A percentile compares a stretch with the other conserved stretches of the same genome.
These are phyloP conservation scores for Omphaloscelis lunosa DNA, from an alignment of 2,888 invertebrate species.

Conservation along the genomic window DNA sequence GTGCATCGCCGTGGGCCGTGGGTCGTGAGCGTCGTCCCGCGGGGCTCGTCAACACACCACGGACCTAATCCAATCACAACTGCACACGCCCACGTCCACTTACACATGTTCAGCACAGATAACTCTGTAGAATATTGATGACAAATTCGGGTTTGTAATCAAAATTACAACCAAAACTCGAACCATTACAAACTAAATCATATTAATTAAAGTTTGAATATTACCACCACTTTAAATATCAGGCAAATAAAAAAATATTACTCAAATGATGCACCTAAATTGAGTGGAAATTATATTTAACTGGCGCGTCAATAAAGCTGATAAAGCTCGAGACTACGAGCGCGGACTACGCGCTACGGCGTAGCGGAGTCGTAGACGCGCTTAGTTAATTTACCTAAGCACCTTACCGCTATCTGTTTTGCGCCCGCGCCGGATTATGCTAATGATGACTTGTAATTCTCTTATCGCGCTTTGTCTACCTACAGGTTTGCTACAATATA, in stretches of 20 bases:
- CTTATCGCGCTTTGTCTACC: conserved; percentile 88
- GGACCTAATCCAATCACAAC: conserved; percentile 93
- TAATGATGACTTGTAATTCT: conserved; percentile 86
- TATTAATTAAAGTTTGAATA: neutral
- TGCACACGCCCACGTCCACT: conserved; percentile 80
- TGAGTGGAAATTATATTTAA: conserved; percentile 61
- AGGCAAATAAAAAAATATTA: conserved; percentile 37
- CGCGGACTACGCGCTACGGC: conserved; percentile 70
- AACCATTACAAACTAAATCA: neutral
- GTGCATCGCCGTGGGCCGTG: conserved; percentile 81
- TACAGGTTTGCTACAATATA: conserved; percentile 74
- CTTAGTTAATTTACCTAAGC: conserved; percentile 88
- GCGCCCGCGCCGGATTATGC: conserved; percentile 88
- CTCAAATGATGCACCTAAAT: conserved; percentile 40
- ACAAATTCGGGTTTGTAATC: conserved; percentile 19
- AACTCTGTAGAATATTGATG: conserved; percentile 46
- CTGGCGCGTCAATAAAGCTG: conserved; percentile 69
- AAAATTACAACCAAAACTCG: neutral
- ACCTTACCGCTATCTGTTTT: conserved; percentile 88
- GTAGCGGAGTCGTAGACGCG: conserved; percentile 73
- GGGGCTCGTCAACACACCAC: conserved; percentile 91
- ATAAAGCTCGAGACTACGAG: conserved; percentile 71
- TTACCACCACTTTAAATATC: neutral
- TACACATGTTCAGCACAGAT: conserved; percentile 61
- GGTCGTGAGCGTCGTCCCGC: conserved; percentile 80